Evolutionary conservation across 2,113 vertebrate species (phyloP).

Genomic region (Pithys albifrons): DNA sequence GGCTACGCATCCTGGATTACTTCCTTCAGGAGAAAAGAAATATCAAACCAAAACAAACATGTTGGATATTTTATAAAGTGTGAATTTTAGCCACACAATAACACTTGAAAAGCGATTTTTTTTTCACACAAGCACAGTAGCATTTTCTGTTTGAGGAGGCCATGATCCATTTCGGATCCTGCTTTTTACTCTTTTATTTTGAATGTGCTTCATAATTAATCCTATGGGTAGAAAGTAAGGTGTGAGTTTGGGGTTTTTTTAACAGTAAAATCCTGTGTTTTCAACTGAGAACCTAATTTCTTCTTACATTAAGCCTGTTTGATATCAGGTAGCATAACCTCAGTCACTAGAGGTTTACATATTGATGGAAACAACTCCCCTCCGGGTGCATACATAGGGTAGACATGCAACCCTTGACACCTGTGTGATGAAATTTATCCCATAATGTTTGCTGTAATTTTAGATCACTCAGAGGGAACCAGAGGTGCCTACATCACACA

Average conservation of each 20-base stretch:
- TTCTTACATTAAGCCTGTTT: neutral
- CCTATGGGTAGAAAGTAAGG: neutral
- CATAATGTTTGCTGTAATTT: neutral
- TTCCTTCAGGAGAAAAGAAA: constrained; percentile 69
- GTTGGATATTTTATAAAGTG: neutral
- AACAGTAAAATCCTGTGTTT: neutral
- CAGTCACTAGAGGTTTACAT: neutral
- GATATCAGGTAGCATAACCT: neutral
- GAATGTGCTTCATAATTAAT: neutral
- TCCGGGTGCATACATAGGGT: neutral
- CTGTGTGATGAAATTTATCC: neutral
- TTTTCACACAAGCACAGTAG: neutral
- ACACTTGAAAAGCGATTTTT: neutral
- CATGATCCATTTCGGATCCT: neutral
- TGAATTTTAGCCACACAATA: neutral
- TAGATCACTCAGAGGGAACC: neutral
- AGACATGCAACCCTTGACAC: neutral
- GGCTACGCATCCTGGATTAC: constrained; percentile 85
- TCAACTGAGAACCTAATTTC: neutral
- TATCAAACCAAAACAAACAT: neutral
- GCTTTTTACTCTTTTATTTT: neutral
- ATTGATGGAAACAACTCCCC: neutral
- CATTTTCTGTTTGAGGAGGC: neutral
- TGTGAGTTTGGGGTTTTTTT: neutral
- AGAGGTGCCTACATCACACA: neutral